Percentiles rank a stretch among this genome's conserved stretches.
Evolutionary conservation across 2,113 vertebrate species (phyloP).

Genomic region (Tragelaphus imberbis): DNA sequence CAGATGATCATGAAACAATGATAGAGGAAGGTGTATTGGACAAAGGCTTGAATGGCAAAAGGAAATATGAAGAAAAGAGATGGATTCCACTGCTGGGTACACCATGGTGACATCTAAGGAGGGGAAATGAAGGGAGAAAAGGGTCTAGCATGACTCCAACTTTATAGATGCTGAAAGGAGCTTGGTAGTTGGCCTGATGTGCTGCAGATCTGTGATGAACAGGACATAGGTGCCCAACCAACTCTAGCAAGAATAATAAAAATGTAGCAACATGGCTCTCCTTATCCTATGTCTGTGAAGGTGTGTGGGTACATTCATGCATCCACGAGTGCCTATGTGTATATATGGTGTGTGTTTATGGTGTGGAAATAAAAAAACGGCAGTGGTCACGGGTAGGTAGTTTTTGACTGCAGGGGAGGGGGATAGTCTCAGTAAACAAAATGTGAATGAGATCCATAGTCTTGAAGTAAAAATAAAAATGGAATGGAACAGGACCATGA

Average conservation of each 20-base stretch:
- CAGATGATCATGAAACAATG: not conserved
- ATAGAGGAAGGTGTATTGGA: not conserved
- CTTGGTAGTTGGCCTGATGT: no score
- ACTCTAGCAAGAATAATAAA: not conserved
- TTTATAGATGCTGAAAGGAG: not conserved
- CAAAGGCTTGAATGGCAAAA: not conserved
- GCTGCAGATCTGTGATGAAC: not conserved
- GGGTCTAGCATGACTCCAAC: not conserved
- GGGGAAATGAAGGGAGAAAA: not conserved
- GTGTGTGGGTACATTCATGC: no score
- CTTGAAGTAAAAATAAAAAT: not conserved
- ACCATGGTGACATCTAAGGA: not conserved
- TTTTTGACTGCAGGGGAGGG: not conserved
- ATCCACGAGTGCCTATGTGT: not conserved
- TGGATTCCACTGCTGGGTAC: not conserved
- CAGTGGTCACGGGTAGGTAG: no score
- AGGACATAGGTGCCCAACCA: not conserved
- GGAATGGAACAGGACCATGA: not conserved
- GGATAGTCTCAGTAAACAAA: not conserved
- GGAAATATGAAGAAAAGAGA: not conserved
- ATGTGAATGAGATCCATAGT: not conserved
- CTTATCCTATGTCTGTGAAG: not conserved
- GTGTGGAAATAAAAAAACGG: not conserved
- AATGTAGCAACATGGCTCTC: not conserved
- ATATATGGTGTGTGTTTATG: not conserved